Evolutionary conservation across 2,888 invertebrate species (phyloP), one percentile per base, ranked within the genome.

Genomic region (Saturnia japonica): DNA sequence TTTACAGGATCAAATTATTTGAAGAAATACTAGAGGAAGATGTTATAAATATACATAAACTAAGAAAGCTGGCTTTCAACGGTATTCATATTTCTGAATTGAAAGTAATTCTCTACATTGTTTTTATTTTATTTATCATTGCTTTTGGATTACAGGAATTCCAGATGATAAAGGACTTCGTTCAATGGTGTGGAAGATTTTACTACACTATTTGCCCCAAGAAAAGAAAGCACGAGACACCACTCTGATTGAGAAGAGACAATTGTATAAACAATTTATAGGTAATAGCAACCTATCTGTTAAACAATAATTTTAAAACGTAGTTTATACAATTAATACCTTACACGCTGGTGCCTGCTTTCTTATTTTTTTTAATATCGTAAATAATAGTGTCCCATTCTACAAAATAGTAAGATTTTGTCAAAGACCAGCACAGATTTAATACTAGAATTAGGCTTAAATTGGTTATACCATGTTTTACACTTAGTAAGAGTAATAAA

Each of bases 121-220:
- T 40, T 54, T 19, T 51, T 57, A 28, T 34, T 22, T 16, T 16
- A 1, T 43, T 1, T 42, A 4, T n/a, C 34, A 34, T 34, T 34
- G 6, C 6, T 34, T 42, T 60, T 60, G 4, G 14, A 14, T 11
- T 72, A 3, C 80, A 98, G 98, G 98, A 70, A 96, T 98, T 80
- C 98, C 98, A 1, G 98, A 98, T 85, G 97, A 97, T 79, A 96
- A 96, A 77, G 97, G 98, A 0, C 94, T 96, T 73, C 94, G 99
- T 70, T 95, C 98, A 0, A 86, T 97, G 60, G 97, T 98, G 78
- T 99, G 99, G 99, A 97, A 97, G 91, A 91, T 99, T 28, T 90
- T 99, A 68, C 92, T 99, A 51, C 97, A 97, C 82, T 99, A 99
- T 85, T 92, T 99, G 74, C 97, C 98, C 0, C 89, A 95, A 9